phyloP scores from a whole-genome alignment of 1,140 invertebrate species.

The Cherax quadricarinatus region DNA sequence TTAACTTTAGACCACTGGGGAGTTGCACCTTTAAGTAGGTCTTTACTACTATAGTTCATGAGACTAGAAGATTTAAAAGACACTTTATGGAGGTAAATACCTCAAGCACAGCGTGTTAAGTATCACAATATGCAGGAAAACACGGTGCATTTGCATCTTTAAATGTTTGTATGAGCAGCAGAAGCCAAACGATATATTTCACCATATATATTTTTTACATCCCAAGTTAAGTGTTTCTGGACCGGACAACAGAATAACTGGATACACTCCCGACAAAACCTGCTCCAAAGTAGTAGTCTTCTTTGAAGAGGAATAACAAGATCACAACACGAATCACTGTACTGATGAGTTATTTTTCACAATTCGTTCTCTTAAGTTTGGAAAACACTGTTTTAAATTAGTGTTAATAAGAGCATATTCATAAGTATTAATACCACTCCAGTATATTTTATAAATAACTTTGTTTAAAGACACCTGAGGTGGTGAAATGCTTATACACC shows the following conservation, averaged over 20 bases:
- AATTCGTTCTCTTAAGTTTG: conserved; percentile 18
- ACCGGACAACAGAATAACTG: conserved; percentile 14
- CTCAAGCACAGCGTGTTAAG: conserved; percentile 57
- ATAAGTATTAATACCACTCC: conserved; percentile 34
- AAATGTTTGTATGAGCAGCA: conserved; percentile 47
- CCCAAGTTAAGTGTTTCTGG: conserved; percentile 33
- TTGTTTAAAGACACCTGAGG: conserved; percentile 38
- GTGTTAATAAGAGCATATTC: conserved; percentile 28
- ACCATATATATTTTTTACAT: conserved; percentile 9
- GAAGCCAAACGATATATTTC: conserved; percentile 27
- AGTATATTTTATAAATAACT: conserved; percentile 20
- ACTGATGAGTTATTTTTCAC: neutral
- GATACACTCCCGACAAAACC: conserved; percentile 39
- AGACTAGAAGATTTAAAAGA: conserved; percentile 59
- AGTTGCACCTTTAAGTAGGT: conserved; percentile 37
- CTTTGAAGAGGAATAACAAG: conserved; percentile 21
- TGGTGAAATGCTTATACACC: conserved; percentile 30
- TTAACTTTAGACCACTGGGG: conserved; percentile 26
- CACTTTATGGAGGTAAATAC: conserved; percentile 41
- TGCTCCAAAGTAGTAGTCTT: neutral
- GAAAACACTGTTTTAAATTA: conserved; percentile 21
- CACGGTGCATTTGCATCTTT: conserved; percentile 54
- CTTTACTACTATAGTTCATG: conserved; percentile 56
- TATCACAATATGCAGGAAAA: conserved; percentile 55
- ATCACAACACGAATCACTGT: conserved; percentile 47